Evolutionary conservation across 2,888 invertebrate species (phyloP).

Genomic region (Drosophila histrio): DNA sequence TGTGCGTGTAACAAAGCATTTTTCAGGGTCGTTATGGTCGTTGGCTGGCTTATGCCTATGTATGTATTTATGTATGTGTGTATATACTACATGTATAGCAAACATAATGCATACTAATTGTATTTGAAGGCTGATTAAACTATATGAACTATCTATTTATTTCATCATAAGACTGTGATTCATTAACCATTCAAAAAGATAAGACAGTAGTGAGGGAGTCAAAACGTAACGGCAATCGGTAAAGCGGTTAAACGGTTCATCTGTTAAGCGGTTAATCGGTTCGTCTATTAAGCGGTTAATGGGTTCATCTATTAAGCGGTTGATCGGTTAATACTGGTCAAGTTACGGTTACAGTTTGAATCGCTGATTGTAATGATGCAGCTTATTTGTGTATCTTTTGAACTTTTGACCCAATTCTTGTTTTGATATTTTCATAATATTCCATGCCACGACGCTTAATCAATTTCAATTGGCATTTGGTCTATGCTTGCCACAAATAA

Average conservation of each 20-base stretch:
- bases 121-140: conserved; percentile 52
- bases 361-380: no score
- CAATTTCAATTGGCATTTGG: conserved; percentile 58
- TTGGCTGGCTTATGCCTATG: not conserved
- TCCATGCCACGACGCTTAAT: conserved; percentile 44
- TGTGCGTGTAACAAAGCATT: conserved; percentile 35
- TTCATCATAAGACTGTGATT: conserved; percentile 36
- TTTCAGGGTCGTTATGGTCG: conserved; percentile 40
- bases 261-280: no score
- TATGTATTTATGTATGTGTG: not conserved
- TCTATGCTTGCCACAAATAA: conserved; percentile 52
- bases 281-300: no score
- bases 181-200: conserved; percentile 23
- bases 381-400: conserved; percentile 23
- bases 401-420: conserved; percentile 75
- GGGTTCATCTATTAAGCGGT: no score
- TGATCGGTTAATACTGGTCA: no score
- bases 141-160: conserved; percentile 9
- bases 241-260: no score
- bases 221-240: no score
- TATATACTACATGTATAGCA: conserved; percentile 20
- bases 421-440: conserved; percentile 14
- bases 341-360: no score
- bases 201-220: conserved; percentile 23
- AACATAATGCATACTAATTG: conserved; percentile 57